These are phyloP conservation scores for Oligia fasciuncula DNA, from an alignment of 2,888 invertebrate genomes.

Conservation along the genomic window DNA sequence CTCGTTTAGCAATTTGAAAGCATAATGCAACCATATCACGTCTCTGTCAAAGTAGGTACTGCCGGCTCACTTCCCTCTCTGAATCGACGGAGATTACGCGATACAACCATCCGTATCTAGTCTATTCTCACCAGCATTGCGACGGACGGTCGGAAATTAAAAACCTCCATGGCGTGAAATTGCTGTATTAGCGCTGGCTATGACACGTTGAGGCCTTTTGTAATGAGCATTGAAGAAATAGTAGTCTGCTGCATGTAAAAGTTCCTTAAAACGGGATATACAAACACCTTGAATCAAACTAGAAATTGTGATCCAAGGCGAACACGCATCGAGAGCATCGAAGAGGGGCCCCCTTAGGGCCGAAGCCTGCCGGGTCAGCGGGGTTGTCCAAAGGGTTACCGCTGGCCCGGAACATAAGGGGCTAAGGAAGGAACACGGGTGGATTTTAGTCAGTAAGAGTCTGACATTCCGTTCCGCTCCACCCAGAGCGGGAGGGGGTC, in stretches of 20 bases:
- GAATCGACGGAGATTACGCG: slow-evolving; percentile 24
- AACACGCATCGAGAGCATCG: neutral
- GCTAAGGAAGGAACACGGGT: too few relatives aligned
- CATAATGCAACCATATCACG: slow-evolving; percentile 43
- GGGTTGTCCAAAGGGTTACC: too few relatives aligned
- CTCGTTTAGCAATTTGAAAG: slow-evolving; percentile 32
- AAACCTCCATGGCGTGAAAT: slow-evolving; percentile 39
- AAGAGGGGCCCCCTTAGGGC: too few relatives aligned
- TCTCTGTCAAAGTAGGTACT: slow-evolving; percentile 20
- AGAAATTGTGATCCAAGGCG: neutral
- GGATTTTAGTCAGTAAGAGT: too few relatives aligned
- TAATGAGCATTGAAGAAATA: slow-evolving; percentile 20
- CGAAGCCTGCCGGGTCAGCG: too few relatives aligned
- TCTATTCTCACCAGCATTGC: slow-evolving; percentile 25
- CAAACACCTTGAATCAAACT: neutral
- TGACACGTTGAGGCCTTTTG: slow-evolving; percentile 24
- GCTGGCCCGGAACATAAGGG: too few relatives aligned
- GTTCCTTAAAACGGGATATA: neutral
- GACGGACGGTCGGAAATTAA: slow-evolving; percentile 36
- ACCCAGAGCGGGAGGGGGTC: too few relatives aligned
- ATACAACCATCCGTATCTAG: slow-evolving; percentile 6
- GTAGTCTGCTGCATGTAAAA: neutral
- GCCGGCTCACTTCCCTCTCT: slow-evolving; percentile 1
- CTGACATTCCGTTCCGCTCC: too few relatives aligned
- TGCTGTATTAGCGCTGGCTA: slow-evolving; percentile 14